Evolutionary conservation across 1,140 invertebrate species (phyloP).

Genomic region (Dermatophagoides farinae): DNA sequence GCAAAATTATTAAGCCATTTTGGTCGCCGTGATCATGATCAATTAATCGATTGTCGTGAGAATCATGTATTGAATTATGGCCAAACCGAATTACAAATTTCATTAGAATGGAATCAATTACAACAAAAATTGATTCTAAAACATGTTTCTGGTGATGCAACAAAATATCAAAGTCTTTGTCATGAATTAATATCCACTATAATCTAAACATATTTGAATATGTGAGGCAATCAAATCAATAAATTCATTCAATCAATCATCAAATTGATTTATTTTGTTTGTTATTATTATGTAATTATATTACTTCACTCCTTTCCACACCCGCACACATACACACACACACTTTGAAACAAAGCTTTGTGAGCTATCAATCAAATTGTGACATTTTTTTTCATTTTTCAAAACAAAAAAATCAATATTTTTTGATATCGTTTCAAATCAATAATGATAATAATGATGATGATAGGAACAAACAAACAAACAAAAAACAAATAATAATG

Average conservation of each 20-base stretch:
- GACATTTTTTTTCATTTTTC: too few species aligned
- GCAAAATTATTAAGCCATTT: not conserved
- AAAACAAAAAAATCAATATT: too few species aligned
- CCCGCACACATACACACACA: too few species aligned
- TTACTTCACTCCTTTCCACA: too few species aligned
- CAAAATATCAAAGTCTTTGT: constrained; percentile 1
- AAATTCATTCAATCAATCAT: not conserved
- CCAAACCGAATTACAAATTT: not conserved
- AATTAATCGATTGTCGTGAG: not conserved
- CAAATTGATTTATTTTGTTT: not conserved
- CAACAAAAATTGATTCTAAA: constrained; percentile 1
- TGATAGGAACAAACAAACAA: too few species aligned
- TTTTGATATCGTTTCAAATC: too few species aligned
- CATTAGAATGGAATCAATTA: not conserved
- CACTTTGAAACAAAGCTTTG: too few species aligned
- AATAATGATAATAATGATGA: too few species aligned
- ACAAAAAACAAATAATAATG: too few species aligned
- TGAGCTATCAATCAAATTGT: too few species aligned
- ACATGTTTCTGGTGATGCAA: constrained; percentile 1
- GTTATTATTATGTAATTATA: too few species aligned
- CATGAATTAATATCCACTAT: not conserved
- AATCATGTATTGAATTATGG: not conserved
- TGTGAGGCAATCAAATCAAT: not conserved
- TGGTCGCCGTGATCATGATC: not conserved
- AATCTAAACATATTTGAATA: not conserved